Percentiles rank a stretch among this genome's conserved stretches.
These are phyloP conservation scores for Bergia sp. DNA, from an alignment of 92 coral and sea anemone species.

Conservation along the genomic window DNA sequence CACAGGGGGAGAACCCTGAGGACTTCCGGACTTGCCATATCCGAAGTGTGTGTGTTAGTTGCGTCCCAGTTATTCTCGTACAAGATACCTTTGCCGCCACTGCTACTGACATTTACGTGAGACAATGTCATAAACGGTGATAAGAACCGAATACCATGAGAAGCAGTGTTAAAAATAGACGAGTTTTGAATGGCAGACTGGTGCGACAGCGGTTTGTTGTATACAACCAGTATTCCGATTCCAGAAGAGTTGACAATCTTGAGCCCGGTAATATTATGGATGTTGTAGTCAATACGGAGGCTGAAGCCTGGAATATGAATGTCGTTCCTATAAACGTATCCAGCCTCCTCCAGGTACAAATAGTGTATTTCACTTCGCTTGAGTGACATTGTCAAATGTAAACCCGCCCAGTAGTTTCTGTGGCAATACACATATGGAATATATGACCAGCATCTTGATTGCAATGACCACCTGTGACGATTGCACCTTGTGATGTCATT, in stretches of 20 bases:
- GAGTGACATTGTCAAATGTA: conserved; percentile 60
- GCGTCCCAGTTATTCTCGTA: background rate
- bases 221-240: conserved; percentile 50
- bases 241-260: conserved; percentile 51
- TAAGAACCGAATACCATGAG: conserved; percentile 46
- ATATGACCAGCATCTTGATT: conserved; percentile 34
- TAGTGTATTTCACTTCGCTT: conserved; percentile 48
- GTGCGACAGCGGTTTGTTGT: conserved; percentile 36
- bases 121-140: conserved; percentile 58
- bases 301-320: conserved; percentile 40
- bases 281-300: too few species aligned
- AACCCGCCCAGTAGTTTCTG: conserved; percentile 43
- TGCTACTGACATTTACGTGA: conserved; percentile 46
- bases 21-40: conserved; percentile 43
- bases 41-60: background rate
- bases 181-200: background rate
- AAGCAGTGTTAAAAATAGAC: background rate
- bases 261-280: conserved; percentile 52
- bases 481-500: too few species aligned
- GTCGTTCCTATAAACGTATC: conserved; percentile 59
- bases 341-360: conserved; percentile 61
- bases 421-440: conserved; percentile 5
- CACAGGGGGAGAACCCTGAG: conserved; percentile 41
- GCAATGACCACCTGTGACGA: background rate
- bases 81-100: background rate